These are phyloP conservation scores for Megaleporinus macrocephalus DNA, from an alignment of 2,113 vertebrate genomes.

Conservation along the genomic window DNA sequence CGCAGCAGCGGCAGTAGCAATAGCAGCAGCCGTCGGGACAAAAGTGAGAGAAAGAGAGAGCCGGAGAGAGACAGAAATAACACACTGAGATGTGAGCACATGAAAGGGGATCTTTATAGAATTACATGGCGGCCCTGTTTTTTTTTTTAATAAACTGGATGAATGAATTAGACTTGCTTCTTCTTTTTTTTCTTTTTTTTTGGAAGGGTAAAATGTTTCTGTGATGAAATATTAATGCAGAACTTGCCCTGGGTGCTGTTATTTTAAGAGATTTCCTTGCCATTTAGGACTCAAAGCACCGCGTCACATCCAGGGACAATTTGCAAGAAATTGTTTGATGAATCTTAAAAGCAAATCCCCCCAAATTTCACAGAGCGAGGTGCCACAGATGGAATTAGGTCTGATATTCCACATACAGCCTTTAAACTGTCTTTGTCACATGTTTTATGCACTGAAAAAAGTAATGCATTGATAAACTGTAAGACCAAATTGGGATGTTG, in stretches of 20 bases:
- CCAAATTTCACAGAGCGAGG: background rate
- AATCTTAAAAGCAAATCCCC: background rate
- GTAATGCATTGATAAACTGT: too few relatives aligned
- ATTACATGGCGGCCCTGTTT: slow-evolving; percentile 76
- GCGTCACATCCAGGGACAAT: slow-evolving; percentile 9
- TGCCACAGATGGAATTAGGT: background rate
- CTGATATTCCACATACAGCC: background rate
- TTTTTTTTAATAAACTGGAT: slow-evolving; percentile 71
- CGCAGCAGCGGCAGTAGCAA: slow-evolving; percentile 33
- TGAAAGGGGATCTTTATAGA: slow-evolving; percentile 70
- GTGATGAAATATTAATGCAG: slow-evolving; percentile 81
- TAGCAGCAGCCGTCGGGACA: slow-evolving; percentile 32
- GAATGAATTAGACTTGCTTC: slow-evolving; percentile 75
- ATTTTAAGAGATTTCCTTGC: slow-evolving; percentile 70
- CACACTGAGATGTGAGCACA: slow-evolving; percentile 73
- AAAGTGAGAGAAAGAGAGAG: slow-evolving; percentile 68
- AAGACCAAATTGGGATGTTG: too few relatives aligned
- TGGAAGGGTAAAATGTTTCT: slow-evolving; percentile 71
- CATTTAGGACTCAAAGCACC: slow-evolving; percentile 59
- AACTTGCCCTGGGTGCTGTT: slow-evolving; percentile 76
- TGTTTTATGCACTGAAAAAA: background rate
- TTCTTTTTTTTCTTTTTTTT: slow-evolving; percentile 57
- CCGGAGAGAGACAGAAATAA: slow-evolving; percentile 73
- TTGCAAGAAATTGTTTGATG: slow-evolving; percentile 17
- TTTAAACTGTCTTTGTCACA: background rate